phyloP scores from a whole-genome alignment of 2,113 vertebrate genomes.

The Otus sunia region DNA sequence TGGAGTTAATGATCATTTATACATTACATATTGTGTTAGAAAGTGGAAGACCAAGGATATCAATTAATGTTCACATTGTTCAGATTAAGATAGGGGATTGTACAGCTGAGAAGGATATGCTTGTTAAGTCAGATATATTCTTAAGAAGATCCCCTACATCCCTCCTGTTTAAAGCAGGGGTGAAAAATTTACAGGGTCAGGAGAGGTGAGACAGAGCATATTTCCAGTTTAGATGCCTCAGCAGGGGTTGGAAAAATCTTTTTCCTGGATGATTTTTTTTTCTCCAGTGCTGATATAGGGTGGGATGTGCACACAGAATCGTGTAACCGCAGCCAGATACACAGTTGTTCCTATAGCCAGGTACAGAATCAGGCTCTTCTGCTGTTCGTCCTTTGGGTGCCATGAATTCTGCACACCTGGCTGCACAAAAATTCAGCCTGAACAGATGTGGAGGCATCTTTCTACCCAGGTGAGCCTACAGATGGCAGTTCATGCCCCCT shows the following conservation, averaged over 20 bases:
- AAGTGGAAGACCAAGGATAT: neutral
- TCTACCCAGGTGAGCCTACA: neutral
- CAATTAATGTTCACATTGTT: neutral
- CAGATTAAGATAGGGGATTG: neutral
- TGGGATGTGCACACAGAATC: neutral
- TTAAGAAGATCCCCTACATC: conserved; percentile 6
- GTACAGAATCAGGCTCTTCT: neutral
- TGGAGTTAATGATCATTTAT: neutral
- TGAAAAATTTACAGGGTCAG: neutral
- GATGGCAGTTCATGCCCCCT: neutral
- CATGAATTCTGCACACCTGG: neutral
- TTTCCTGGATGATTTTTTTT: neutral
- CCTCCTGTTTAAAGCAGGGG: conserved; percentile 3
- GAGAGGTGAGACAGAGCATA: neutral
- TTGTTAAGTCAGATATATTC: neutral
- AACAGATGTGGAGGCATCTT: neutral
- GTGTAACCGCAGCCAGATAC: neutral
- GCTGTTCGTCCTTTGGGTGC: neutral
- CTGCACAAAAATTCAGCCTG: neutral
- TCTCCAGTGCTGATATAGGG: neutral
- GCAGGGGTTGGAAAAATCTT: neutral
- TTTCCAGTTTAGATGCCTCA: neutral
- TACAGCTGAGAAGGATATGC: neutral
- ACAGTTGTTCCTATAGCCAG: neutral
- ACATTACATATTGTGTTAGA: neutral